Conservation (phyloP, 2,113 vertebrate genomes). For the Heptranchias perlo region DNA sequence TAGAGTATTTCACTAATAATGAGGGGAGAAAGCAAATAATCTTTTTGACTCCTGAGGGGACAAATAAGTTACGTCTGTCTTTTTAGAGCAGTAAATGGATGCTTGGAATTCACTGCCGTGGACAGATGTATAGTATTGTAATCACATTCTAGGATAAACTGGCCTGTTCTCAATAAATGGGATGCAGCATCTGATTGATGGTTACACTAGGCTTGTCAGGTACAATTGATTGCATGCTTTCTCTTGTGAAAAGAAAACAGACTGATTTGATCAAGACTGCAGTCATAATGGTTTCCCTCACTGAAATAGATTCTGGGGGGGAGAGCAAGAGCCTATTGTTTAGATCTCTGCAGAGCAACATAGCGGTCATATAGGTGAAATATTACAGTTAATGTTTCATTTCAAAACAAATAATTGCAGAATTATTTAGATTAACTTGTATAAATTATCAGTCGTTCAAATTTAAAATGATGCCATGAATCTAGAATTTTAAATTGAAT, state of each 20-base stretch:
- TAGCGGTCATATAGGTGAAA: background rate
- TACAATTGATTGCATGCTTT: slow-evolving; percentile 31
- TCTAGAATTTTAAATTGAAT: background rate
- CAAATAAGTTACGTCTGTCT: background rate
- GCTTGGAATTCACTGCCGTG: background rate
- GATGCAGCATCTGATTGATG: background rate
- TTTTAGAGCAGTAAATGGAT: background rate
- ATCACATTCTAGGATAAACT: slow-evolving; percentile 11
- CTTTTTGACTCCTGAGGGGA: background rate
- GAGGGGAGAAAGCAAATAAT: background rate
- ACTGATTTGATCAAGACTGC: slow-evolving; percentile 8
- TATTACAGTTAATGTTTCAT: background rate
- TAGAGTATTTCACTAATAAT: too few relatives aligned
- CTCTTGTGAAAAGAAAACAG: slow-evolving; percentile 18
- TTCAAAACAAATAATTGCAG: background rate
- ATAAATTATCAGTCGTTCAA: background rate
- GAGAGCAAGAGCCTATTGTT: background rate
- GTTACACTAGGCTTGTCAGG: slow-evolving; percentile 17
- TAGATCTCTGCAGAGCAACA: background rate
- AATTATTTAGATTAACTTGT: background rate
- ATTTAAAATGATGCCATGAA: background rate
- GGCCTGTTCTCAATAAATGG: slow-evolving; percentile 20
- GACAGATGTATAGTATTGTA: background rate
- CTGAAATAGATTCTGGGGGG: slow-evolving; percentile 17
- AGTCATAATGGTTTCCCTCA: background rate